Base-by-base conservation (phyloP, 2,888 invertebrate genomes). In the Hoplodrina blanda region DNA sequence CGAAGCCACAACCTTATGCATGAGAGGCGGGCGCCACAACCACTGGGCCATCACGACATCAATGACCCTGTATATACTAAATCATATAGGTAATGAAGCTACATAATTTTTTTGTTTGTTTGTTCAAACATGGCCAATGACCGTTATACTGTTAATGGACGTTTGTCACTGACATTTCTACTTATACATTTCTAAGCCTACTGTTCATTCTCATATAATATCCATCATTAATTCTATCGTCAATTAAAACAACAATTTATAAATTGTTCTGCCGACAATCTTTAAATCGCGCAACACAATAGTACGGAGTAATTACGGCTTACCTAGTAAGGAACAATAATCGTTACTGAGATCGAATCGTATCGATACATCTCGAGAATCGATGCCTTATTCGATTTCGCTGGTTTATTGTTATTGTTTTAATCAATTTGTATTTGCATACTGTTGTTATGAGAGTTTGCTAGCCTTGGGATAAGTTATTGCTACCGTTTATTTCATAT, bases 291-390 rank as follows among this genome's bases (percentile, higher is more conserved):
- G 82, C 77, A 87, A 89, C 84, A 93, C 94, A 94, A 93, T 94
- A 92, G 89, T 89, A 88, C 82, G 85, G 79, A 89, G 92, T 93
- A 95, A 95, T 95, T 95, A 95, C 84, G 91, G 86, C 85, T 83
- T 90, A 88, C 94, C 94, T 92, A 93, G 90, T 94, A 94, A 89
- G 94, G 95, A 89, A 93, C 92, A 94, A 92, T 91, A 93, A 94
- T 94, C 93, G 91, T 86, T 82, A 84, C 69, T 59, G 73, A 73
- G 80, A 85, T 84, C 84, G 83, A 89, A 92, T 94, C 89, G 88
- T 87, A 91, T 92, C 92, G 90, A 90, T 89, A 88, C 86, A 89
- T 88, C 90, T 90, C 88, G 87, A 89, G 66, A 85, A 91, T 91
- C 92, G 93, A 93, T 93, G 83, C 94, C 93, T 94, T 94, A 93